These are phyloP conservation scores for Myrmecophaga tridactyla DNA, from an alignment of 2,113 vertebrate species.

Conservation along the genomic window DNA sequence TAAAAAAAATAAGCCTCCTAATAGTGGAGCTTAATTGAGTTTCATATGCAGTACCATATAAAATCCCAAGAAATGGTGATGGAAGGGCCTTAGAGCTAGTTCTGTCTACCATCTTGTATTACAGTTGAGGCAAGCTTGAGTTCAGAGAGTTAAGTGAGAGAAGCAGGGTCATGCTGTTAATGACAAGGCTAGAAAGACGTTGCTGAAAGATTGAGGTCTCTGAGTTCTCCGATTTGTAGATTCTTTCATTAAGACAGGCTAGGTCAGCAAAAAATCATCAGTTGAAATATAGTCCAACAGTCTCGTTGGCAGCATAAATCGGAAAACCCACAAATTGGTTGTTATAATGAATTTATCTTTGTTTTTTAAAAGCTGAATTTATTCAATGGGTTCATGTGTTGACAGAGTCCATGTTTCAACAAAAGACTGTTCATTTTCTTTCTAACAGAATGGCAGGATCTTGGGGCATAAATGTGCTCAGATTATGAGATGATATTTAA, in stretches of 20 bases:
- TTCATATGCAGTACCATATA: not conserved
- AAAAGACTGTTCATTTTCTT: slow-evolving; percentile 6
- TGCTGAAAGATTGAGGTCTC: not conserved
- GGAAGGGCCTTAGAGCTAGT: not conserved
- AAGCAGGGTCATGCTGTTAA: not conserved
- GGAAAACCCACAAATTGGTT: not conserved
- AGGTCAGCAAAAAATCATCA: not conserved
- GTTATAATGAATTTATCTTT: not conserved
- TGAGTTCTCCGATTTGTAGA: not conserved
- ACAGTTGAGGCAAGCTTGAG: not conserved
- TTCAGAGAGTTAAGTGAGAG: not conserved
- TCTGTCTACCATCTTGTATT: not conserved
- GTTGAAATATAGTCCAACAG: not conserved
- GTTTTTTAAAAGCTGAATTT: slow-evolving; percentile 4
- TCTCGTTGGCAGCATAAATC: not conserved
- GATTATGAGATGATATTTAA: not conserved
- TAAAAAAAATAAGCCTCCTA: not conserved
- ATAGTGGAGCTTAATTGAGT: not conserved
- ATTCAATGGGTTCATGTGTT: not conserved
- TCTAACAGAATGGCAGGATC: not conserved
- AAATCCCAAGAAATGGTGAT: not conserved
- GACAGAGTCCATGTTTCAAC: not conserved
- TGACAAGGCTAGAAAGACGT: not conserved
- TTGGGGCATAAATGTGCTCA: not conserved
- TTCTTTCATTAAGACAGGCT: not conserved